Conservation (phyloP, 2,888 invertebrate species). For the Latrodectus hesperus region DNA sequence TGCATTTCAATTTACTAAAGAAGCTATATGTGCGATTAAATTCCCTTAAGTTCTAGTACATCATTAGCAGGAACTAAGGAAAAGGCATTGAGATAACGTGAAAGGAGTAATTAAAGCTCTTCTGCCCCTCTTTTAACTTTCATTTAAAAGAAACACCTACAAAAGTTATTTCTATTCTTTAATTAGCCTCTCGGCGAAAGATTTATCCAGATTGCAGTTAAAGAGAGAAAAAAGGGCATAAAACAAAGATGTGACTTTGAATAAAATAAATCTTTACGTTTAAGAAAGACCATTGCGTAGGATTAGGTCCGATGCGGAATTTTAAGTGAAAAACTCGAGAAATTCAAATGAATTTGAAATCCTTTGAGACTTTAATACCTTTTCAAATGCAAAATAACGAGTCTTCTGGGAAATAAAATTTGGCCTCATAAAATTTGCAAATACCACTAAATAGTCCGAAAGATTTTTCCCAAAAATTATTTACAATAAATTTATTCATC, state of each 20-base stretch:
- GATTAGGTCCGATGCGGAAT: neutral
- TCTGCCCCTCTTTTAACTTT: slow-evolving; percentile 5
- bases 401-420: too few species aligned
- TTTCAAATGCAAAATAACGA: slow-evolving; percentile 27
- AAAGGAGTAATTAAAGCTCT: slow-evolving; percentile 43
- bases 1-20: too few species aligned
- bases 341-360: slow-evolving; percentile 37
- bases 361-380: slow-evolving; percentile 36
- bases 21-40: neutral
- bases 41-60: slow-evolving; percentile 9
- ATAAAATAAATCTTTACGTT: slow-evolving; percentile 31
- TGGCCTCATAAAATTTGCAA: too few species aligned
- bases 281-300: slow-evolving; percentile 10
- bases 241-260: neutral
- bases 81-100: slow-evolving; percentile 4
- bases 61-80: slow-evolving; percentile 22
- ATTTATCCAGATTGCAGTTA: slow-evolving; percentile 20
- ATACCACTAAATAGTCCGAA: too few species aligned
- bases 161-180: slow-evolving; percentile 39
- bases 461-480: too few species aligned
- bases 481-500: too few species aligned
- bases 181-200: slow-evolving; percentile 28
- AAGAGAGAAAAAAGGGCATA: slow-evolving; percentile 15
- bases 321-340: slow-evolving; percentile 12
- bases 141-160: slow-evolving; percentile 8